Base-by-base conservation (phyloP, 2,888 invertebrate species). In the Dasypolia templi region DNA sequence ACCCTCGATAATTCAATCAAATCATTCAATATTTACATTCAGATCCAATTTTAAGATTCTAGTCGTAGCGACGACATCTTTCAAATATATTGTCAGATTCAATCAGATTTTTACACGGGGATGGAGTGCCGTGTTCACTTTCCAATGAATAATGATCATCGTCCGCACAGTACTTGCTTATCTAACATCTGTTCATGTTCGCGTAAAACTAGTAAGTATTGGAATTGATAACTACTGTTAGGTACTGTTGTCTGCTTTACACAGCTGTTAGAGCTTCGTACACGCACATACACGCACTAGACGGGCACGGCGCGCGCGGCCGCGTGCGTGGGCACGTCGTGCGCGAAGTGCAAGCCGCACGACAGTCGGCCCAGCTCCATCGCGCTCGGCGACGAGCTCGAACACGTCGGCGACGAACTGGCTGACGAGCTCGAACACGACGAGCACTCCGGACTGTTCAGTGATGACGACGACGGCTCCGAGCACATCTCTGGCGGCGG, bases 351-450 rank as follows among this genome's bases (percentile, higher is more conserved):
- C 53, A 46, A 32, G 46, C 58, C 46, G 49, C 73, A 77, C 62
- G 64, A 22, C 32, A 58, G 19, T 29, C 67, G 65, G 55, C 32
- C 26, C 56, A 70, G 35, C 51, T 78, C 79, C 70, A 6, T 0
- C 35, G 44, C 22, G 26, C 44, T 49, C 9, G 32, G 0, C 4
- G 26, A 1, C 14, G 78, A 26, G 26, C 51, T 61, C 42, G 49
- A 26, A 0, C 44, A 22, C 75, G 58, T 6, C 49, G n/a, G 2
- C 19, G 74, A 32, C 19, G 72, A 42, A 17, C 46, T 19, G 14
- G 19, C 3, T n/a, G 72, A 35, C 32, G 66, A 42, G 26, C 44
- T 46, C 35, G 65, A 46, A 29, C 17, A 5, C 12, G 44, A 56
- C 42, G 68, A 26, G 49, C 44, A 58, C 11, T 35, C 22, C 2